These are phyloP conservation scores for Medauroidea extradentata DNA, from an alignment of 1,140 invertebrate genomes.

Conservation along the genomic window DNA sequence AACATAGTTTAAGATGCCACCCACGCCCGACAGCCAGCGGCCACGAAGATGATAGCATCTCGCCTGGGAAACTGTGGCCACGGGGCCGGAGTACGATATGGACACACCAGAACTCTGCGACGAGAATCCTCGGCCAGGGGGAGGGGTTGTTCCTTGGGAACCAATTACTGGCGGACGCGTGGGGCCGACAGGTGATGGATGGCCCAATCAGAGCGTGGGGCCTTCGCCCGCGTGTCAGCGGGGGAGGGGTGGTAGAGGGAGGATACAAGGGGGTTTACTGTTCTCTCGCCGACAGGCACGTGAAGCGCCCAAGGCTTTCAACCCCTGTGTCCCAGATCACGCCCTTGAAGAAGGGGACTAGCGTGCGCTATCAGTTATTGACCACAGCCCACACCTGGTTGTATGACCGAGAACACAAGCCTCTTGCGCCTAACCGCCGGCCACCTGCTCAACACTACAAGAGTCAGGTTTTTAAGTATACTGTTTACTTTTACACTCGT, in stretches of 20 bases:
- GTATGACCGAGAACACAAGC: too few species aligned
- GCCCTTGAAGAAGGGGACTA: too few species aligned
- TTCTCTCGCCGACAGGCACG: constrained; percentile 48
- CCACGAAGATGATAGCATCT: too few species aligned
- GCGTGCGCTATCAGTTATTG: too few species aligned
- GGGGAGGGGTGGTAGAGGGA: constrained; percentile 45
- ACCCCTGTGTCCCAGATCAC: too few species aligned
- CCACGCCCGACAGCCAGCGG: constrained; percentile 26
- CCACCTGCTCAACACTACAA: too few species aligned
- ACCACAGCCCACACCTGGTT: too few species aligned
- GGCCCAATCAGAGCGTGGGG: constrained; percentile 45
- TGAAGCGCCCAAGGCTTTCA: constrained; percentile 23
- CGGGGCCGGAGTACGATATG: constrained; percentile 6
- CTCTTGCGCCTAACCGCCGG: too few species aligned
- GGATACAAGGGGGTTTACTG: constrained; percentile 48
- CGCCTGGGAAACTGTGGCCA: constrained; percentile 16
- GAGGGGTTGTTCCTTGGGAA: constrained; percentile 30
- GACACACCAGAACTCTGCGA: not conserved
- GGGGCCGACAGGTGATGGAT: constrained; percentile 44
- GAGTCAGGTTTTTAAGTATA: too few species aligned
- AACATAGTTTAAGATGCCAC: too few species aligned
- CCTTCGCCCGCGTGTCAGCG: constrained; percentile 37
- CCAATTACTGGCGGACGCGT: constrained; percentile 31
- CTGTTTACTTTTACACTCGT: too few species aligned
- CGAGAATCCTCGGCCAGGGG: not conserved